These are phyloP conservation scores for Sebastes umbrosus DNA, from an alignment of 2,797 vertebrate genomes.

Conservation along the genomic window DNA sequence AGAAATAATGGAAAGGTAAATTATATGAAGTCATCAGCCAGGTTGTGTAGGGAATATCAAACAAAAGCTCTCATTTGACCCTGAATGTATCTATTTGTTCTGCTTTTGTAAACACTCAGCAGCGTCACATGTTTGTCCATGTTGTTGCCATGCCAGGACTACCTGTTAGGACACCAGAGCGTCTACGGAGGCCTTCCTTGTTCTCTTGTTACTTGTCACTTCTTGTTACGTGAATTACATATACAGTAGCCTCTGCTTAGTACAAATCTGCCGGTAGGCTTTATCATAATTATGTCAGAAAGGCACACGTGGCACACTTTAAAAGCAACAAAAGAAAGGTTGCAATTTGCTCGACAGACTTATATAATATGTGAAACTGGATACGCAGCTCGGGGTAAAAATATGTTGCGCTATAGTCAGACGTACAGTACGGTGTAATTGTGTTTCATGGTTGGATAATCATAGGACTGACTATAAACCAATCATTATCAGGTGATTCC, in stretches of 20 bases:
- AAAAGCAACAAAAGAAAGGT: background rate
- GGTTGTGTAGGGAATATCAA: slow-evolving; percentile 13
- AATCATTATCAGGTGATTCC: background rate
- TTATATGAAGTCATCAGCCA: background rate
- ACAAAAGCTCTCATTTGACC: slow-evolving; percentile 43
- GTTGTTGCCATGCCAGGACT: slow-evolving; percentile 49
- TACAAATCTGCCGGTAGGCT: background rate
- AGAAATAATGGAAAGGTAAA: background rate
- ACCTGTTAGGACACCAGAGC: slow-evolving; percentile 38
- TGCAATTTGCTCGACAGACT: background rate
- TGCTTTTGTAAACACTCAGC: slow-evolving; percentile 60
- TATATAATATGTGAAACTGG: slow-evolving; percentile 15
- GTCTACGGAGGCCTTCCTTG: slow-evolving; percentile 31
- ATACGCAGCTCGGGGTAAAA: background rate
- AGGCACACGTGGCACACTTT: background rate
- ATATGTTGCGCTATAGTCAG: background rate
- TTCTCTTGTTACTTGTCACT: slow-evolving; percentile 36
- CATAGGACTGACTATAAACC: background rate
- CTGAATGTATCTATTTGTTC: slow-evolving; percentile 61
- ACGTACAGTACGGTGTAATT: background rate
- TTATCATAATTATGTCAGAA: slow-evolving; percentile 17
- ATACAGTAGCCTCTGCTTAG: slow-evolving; percentile 1
- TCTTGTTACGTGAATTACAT: slow-evolving; percentile 19
- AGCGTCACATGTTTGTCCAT: slow-evolving; percentile 49
- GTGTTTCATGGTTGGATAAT: background rate